Base-by-base conservation (phyloP, 2,113 vertebrate species). In the Silurus asotus region DNA sequence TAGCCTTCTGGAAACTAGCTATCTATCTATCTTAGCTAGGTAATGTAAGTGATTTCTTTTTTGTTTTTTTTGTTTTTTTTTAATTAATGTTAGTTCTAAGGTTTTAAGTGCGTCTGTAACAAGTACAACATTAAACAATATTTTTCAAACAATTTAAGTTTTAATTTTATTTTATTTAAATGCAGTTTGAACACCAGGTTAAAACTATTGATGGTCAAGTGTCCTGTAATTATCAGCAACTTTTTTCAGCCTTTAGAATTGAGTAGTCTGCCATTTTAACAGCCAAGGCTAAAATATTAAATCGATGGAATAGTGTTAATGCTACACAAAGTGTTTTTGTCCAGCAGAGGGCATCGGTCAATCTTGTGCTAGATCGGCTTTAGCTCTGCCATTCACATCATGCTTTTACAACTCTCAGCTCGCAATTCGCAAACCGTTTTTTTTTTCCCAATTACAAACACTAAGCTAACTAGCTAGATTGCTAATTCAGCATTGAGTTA, bases 311-410 rank as follows among this genome's bases (percentile, higher is more conserved):
- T 72, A 8, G 55, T 58, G 28, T 55, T 84, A 61, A 84, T 19
- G 37, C 28, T 15, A 17, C 20, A 6, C 56, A 65, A 62, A 23
- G 0, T 5, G 0, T 49, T 49, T 55, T 72, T 8, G 56, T 45
- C 28, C 83, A 87, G 69, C 67, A 91, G 89, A 82, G 87, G 88
- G 88, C 84, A 81, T 48, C 55, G 67, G n/a, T 28, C 51, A 76
- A 28, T 62, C 56, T 77, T 74, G 13, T 69, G 25, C 28, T 37
- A 69, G 28, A 28, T 37, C 15, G 25, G 65, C 15, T 1, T 19
- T 2, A 70, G 67, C 67, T 37, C 65, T 15, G n/a, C 3, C 11
- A n/a, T 14, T 28, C 64, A 28, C n/a, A 65, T 1, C 10, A 10
- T 25, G 62, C 9, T 65, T n/a, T 65, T 13, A 25, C 23, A 65